phyloP scores from a whole-genome alignment of 1,140 invertebrate genomes.

The Heliconius hermathena region DNA sequence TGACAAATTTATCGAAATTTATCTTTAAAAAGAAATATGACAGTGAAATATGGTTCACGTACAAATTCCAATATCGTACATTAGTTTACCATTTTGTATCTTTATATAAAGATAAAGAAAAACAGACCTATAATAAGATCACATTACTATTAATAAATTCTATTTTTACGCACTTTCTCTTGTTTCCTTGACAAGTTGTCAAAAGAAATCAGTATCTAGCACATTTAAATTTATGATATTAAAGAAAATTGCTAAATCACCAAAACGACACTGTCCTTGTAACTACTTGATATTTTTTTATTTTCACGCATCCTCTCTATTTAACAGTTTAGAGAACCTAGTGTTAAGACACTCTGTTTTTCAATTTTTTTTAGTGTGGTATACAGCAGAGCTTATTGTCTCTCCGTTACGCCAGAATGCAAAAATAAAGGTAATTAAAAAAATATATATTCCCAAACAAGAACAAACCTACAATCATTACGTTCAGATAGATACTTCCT shows the following conservation, averaged over 20 bases:
- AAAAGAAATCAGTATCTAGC: background rate
- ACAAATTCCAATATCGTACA: background rate
- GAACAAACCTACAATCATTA: no score
- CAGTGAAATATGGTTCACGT: background rate
- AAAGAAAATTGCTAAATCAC: background rate
- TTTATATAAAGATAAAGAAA: background rate
- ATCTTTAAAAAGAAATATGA: background rate
- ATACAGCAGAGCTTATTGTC: no score
- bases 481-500: no score
- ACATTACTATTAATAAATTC: constrained; percentile 1
- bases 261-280: background rate
- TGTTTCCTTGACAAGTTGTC: background rate
- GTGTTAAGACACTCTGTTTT: no score
- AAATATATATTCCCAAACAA: no score
- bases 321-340: no score
- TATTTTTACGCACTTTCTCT: background rate
- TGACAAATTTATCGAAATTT: background rate
- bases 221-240: no score
- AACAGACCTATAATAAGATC: background rate
- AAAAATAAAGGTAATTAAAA: no score
- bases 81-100: background rate
- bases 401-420: no score
- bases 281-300: no score
- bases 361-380: no score
- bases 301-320: no score